Base-by-base conservation (phyloP, 2,888 invertebrate genomes). In the Agrochola litura region DNA sequence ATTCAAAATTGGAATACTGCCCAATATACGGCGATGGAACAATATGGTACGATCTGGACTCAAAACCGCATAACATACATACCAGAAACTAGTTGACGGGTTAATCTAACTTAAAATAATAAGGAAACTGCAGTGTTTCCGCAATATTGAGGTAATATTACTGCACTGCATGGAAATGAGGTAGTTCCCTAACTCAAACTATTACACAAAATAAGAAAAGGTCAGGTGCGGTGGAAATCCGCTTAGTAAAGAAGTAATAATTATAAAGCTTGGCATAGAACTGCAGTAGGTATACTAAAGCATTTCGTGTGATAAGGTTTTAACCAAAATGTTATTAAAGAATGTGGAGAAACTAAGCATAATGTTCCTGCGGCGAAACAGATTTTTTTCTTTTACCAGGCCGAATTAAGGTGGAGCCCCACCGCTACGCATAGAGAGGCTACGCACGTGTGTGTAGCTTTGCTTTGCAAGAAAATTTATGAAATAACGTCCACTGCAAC, bases 71-170 rank as follows among this genome's bases (percentile, higher is more conserved):
- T 68, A n/a, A 82, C 37, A 70, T n/a, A 22, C n/a, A 43, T 67
- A 60, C n/a, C n/a, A 46, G 22, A 41, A 74, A 75, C 70, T 74
- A 71, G 77, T 46, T 84, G 75, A 84, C 82, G 25, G 49, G 75
- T 68, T 68, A 84, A 82, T 82, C 56, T 69, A 84, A 82, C 60
- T 84, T 84, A 58, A 43, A 73, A 69, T 69, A 77, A 70, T 46
- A 30, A 16, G 30, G 37, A 58, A 72, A 52, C 64, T 71, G 65
- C 64, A 72, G 19, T 58, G 52, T 66, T 80, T 37, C 56, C 12
- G 68, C 30, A 81, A 61, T 66, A 69, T 73, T 14, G 58, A 37
- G 22, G 52, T 76, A 60, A 71, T 72, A 70, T 69, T 54, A 65
- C 56, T 65, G 30, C 60, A 52, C 52, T n/a, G 25, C 54, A 60